Percentiles rank a stretch among this genome's conserved stretches.
Conservation (phyloP, 2,888 invertebrate species). For the Cheilosia grossa region DNA sequence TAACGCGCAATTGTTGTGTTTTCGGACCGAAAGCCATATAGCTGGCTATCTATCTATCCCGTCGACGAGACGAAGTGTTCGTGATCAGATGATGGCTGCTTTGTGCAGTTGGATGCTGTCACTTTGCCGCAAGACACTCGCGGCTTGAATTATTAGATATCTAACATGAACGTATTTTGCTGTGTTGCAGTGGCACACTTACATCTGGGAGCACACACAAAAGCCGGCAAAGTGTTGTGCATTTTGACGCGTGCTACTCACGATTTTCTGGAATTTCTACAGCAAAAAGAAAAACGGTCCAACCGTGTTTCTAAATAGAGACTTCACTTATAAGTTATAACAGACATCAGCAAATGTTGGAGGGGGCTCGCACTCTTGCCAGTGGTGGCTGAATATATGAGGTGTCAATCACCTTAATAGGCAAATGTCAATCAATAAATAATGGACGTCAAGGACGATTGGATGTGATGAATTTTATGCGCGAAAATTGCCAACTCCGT, state of each 20-base stretch:
- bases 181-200: conserved; percentile 62
- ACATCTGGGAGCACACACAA: conserved; percentile 42
- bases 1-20: conserved; percentile 57
- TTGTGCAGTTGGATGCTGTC: conserved; percentile 59
- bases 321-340: conserved; percentile 28
- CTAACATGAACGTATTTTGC: conserved; percentile 49
- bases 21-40: conserved; percentile 9
- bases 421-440: conserved; percentile 62
- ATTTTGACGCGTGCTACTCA: conserved; percentile 72
- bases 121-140: conserved; percentile 61
- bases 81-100: conserved; percentile 59
- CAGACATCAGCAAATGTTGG: background rate
- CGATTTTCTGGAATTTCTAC: conserved; percentile 23
- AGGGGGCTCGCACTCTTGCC: background rate
- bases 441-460: conserved; percentile 57
- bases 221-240: conserved; percentile 23
- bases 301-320: conserved; percentile 48
- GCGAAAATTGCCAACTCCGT: conserved; percentile 32
- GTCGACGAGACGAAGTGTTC: conserved; percentile 46
- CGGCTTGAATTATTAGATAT: conserved; percentile 65
- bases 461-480: conserved; percentile 23
- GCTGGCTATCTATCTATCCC: conserved; percentile 6
- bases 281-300: conserved; percentile 3
- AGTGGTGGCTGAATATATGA: conserved; percentile 20
- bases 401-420: conserved; percentile 68